Evolutionary conservation across 2,113 vertebrate genomes (phyloP), one percentile per base, ranked within the genome.

Genomic region (Gallinago paraguaiae): DNA sequence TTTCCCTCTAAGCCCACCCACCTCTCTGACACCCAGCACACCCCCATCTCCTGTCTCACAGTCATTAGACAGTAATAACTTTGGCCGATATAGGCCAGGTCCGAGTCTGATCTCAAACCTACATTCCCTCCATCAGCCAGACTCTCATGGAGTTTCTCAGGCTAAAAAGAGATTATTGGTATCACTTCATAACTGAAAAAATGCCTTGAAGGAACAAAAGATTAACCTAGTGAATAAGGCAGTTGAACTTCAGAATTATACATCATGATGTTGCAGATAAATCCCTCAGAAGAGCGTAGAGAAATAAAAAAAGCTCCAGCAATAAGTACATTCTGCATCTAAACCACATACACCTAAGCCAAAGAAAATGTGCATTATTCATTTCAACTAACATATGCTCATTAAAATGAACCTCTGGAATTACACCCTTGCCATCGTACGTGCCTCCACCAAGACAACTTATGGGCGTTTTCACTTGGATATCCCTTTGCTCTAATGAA

Each of bases 71-170:
- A 81, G 53, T 10, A 90, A 37, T 7, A 43, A 45, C 68, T 79
- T 4, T 16, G 53, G 18, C 50, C 7, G 0, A 5, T 7, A 3
- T 0, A 50, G 56, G 35, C 28, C 43, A 37, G 15, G 67, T 13
- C 57, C 6, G 22, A 35, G 35, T 5, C 56, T 39, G 71, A 78
- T 17, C 82, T 65, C 78, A 35, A 68, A 27, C 15, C 48, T 45
- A 28, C 0, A 0, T 12, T 68, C 23, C 67, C 54, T 22, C 30
- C 53, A 12, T n/a, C 14, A 71, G 48, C 53, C 57, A 35, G 33
- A 7, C 61, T 46, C 70, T 51, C 18, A n/a, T 7, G 5, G 51
- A 56, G 59, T 9, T 78, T 33, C 65, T 59, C 60, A 82, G 56
- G 70, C 43, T 85, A 70, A 20, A 77, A 86, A 84, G 15, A 39